Base-by-base conservation (phyloP, 1,140 invertebrate species). In the Branchinecta lynchi region DNA sequence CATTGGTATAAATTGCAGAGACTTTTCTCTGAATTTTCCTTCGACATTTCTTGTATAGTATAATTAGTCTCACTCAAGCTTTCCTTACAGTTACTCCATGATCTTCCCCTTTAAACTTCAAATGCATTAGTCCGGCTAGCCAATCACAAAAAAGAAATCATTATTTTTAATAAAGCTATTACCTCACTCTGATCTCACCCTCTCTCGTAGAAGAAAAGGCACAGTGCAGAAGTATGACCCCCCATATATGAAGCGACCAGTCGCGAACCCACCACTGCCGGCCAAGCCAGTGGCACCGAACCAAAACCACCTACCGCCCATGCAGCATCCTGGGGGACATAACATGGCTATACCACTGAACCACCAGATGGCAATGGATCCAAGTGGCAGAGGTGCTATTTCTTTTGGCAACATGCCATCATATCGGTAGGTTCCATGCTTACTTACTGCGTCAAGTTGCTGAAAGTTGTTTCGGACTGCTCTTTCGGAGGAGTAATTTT, bases 141-240 rank as follows among this genome's bases (percentile, higher is more conserved):
- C 32, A 32, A 32, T 32, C 32, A 32, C 32, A 32, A 32, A 32
- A 5, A 32, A 32, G 32, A 32, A 32, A 32, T 32, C 32, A 32
- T 32, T 32, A 5, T 5, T 32, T 3, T 32, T 32, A 32, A 32
- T 32, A 32, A 32, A 32, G 32, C 32, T 32, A 43, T 44, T 3
- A 70, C 60, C 65, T 71, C 7, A 15, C 66, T 20, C 15, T 65
- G 15, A 17, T 67, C 32, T 32, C 32, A 5, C 5, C 5, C 32
- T 32, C 5, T 68, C 6, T 67, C 32, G 73, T 77, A 84, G 87
- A 86, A 89, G 89, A 82, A 91, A 90, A 84, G 90, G 88, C 76
- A 89, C 89, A 70, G 83, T 90, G 78, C 87, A 88, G 75, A 91
- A 90, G 78, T 90, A 89, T 78, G 89, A 92, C 78, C 86, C 87